phyloP scores from a whole-genome alignment of 2,888 invertebrate species.

The Pollenia griseotomentosa region DNA sequence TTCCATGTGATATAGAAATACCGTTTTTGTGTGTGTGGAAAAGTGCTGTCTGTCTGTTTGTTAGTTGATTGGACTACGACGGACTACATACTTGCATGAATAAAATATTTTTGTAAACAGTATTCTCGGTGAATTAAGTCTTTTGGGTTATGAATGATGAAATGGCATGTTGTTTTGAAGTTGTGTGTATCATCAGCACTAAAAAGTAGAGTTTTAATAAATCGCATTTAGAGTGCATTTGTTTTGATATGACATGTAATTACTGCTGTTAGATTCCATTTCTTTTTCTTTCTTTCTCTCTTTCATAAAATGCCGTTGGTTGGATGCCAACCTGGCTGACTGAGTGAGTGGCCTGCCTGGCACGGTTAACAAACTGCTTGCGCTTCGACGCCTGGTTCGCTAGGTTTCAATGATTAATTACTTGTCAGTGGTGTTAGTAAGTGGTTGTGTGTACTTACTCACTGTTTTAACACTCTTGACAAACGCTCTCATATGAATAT shows the following conservation, averaged over 20 bases:
- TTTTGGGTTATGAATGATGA: slow-evolving; percentile 44
- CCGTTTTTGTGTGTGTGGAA: slow-evolving; percentile 36
- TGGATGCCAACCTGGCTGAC: slow-evolving; percentile 45
- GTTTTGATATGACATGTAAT: slow-evolving; percentile 74
- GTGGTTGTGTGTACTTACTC: slow-evolving; percentile 47
- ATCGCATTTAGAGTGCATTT: slow-evolving; percentile 71
- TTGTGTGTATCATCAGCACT: background rate
- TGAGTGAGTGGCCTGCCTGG: background rate
- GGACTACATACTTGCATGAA: slow-evolving; percentile 25
- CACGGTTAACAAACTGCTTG: slow-evolving; percentile 37
- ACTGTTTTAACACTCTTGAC: slow-evolving; percentile 66
- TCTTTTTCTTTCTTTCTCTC: slow-evolving; percentile 33
- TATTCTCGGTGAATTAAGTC: slow-evolving; percentile 34
- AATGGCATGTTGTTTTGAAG: slow-evolving; percentile 27
- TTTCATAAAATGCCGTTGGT: slow-evolving; percentile 68
- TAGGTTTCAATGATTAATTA: slow-evolving; percentile 71
- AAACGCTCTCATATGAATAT: slow-evolving; percentile 67
- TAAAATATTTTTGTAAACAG: slow-evolving; percentile 10
- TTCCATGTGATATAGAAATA: slow-evolving; percentile 52
- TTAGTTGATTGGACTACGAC: slow-evolving; percentile 38
- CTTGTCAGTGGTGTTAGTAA: slow-evolving; percentile 63
- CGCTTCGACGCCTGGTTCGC: slow-evolving; percentile 34
- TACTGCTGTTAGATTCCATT: slow-evolving; percentile 71
- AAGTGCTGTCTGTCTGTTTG: slow-evolving; percentile 13
- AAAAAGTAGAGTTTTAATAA: slow-evolving; percentile 56